These are phyloP conservation scores for Callocephalon fimbriatum DNA, from an alignment of 2,113 vertebrate genomes.

Conservation along the genomic window DNA sequence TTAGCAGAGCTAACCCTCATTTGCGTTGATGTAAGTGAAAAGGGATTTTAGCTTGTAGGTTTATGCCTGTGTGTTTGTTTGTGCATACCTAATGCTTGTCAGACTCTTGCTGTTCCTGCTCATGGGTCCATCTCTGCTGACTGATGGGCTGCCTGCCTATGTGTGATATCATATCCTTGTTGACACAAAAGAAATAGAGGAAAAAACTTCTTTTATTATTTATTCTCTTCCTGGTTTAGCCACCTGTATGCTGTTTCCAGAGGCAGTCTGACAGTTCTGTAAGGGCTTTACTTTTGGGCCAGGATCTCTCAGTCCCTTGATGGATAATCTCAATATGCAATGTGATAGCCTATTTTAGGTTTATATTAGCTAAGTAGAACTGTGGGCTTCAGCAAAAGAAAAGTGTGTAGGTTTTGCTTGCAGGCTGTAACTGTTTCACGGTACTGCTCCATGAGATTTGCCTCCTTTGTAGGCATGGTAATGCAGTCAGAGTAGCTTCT, in stretches of 20 bases:
- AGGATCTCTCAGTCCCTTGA: neutral
- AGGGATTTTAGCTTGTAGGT: neutral
- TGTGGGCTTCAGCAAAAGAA: neutral
- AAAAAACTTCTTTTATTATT: neutral
- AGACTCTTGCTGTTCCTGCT: neutral
- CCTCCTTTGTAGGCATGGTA: fast-evolving
- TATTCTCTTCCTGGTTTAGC: neutral
- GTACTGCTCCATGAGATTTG: neutral
- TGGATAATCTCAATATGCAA: constrained; percentile 16
- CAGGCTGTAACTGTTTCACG: neutral
- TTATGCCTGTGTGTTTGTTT: neutral
- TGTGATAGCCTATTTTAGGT: neutral
- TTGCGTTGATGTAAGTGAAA: neutral
- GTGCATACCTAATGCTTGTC: neutral
- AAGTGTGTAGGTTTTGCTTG: neutral
- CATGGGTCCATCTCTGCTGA: neutral
- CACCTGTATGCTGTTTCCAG: neutral
- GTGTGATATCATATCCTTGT: neutral
- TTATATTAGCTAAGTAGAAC: neutral
- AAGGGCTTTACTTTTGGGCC: neutral
- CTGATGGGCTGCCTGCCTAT: neutral
- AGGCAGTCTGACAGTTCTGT: neutral
- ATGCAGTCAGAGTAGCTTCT: neutral
- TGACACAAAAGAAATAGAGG: neutral
- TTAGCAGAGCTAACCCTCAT: neutral